Base-by-base conservation (phyloP, 2,113 vertebrate genomes). In the Pomatostomus ruficeps region DNA sequence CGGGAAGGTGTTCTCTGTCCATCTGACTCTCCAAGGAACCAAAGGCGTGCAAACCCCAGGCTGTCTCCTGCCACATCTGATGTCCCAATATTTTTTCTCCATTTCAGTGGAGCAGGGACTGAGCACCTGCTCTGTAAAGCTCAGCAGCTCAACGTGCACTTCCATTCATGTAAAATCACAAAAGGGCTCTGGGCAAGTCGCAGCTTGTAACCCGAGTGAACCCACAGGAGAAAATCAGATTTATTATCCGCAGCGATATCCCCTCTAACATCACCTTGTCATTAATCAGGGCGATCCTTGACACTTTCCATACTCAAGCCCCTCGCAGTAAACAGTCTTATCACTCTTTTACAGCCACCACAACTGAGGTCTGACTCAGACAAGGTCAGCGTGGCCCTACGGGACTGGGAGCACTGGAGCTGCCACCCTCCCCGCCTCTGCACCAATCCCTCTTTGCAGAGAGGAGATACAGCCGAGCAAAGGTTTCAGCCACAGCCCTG, bases 401-500 rank as follows among this genome's bases (percentile, higher is more conserved):
- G n/a, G 67, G 40, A 33, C 49, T 38, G 43, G 62, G 55, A 88
- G 51, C 28, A 7, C 46, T 48, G 58, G 33, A 80, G 14, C 31
- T 86, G 59, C 40, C 75, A 11, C 54, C 62, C 33, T 91, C 75
- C 81, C 43, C 33, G 31, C 33, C 33, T 59, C 31, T 40, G 63
- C 28, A 71, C 65, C 36, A 66, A 67, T 58, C 36, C 46, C 63
- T 49, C 54, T 73, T 36, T 40, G 3, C 72, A 90, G 25, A 55
- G 78, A 66, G 38, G 18, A 0, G 3, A 78, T 65, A 65, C 33
- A 93, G 28, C 73, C 75, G 93, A 74, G 59, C 91, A 96, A 96
- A 96, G 96, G 93, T 97, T 95, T 88, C 75, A 91, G 75, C 43
- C 91, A 93, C 88, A 90, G 85, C 90, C 91, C 91, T 86, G 72